These are phyloP conservation scores for Mystacornis crossleyi DNA, from an alignment of 2,113 vertebrate genomes.

Conservation along the genomic window DNA sequence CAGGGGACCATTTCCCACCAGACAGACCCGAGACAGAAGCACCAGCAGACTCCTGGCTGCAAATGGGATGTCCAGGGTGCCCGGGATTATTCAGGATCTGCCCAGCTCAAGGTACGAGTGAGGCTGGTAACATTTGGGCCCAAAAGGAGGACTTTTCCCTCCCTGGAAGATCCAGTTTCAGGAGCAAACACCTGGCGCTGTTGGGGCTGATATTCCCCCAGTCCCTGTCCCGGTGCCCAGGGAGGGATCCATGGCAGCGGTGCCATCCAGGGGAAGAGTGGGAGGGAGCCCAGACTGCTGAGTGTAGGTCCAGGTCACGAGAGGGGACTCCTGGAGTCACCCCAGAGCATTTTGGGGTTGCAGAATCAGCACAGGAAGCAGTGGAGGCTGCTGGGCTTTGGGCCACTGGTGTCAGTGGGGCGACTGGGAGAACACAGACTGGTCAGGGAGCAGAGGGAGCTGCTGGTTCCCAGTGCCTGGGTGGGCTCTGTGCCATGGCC, in stretches of 20 bases:
- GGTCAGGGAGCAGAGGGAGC: neutral
- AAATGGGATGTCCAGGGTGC: neutral
- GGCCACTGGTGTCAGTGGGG: accelerated
- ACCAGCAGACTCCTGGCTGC: neutral
- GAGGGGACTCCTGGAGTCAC: no score
- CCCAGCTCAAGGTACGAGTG: neutral
- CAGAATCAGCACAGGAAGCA: neutral
- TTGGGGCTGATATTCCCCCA: neutral
- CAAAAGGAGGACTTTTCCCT: neutral
- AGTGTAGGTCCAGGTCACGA: neutral
- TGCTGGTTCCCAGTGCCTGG: neutral
- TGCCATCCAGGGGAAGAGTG: neutral
- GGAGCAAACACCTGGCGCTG: neutral
- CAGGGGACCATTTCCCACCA: neutral
- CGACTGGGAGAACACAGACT: neutral
- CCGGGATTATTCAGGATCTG: neutral
- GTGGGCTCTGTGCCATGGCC: neutral
- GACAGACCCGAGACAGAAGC: neutral
- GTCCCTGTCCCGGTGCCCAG: neutral
- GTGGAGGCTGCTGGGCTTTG: neutral
- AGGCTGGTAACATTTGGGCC: neutral
- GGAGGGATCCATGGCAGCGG: no score
- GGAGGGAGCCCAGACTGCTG: neutral
- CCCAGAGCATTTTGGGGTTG: neutral
- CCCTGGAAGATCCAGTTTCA: neutral